Base-by-base conservation (phyloP, 2,888 invertebrate genomes). In the Aphelenchoides bicaudatus region DNA sequence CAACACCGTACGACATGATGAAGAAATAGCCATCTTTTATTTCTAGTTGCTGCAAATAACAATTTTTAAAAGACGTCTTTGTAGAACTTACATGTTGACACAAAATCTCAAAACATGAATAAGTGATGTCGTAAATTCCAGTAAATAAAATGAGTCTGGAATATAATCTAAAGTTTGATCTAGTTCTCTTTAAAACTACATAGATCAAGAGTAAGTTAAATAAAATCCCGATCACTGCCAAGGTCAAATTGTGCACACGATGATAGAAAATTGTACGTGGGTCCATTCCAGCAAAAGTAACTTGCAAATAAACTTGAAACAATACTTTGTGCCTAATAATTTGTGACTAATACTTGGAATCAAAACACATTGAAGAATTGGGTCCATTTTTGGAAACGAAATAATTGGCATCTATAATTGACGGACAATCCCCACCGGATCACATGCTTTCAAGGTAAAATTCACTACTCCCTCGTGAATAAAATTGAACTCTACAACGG, bases 1-100 rank as follows among this genome's bases (percentile, higher is more conserved):
- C 43, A n/a, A 43, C 23, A 10, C 43, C 43, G 43, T 43, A 43
- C 16, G 43, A 19, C 10, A 21, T 19, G 6, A 43, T 25, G 16
- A 43, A n/a, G 25, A 43, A 43, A n/a, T 21, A 19, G 10, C 43
- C n/a, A 34, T 10, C 34, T 34, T 10, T 34, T 10, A 34, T n/a
- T n/a, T 34, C n/a, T n/a, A 10, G 34, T 34, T 34, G 10, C 10
- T 10, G 10, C 34, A 34, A 10, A 34, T n/a, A 34, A 34, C 34
- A 13, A 34, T 34, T 13, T 13, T 13, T 16, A 34, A 13, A 34
- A 34, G 34, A 16, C 16, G 13, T 34, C 16, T 13, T 16, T 34
- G 13, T 13, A 34, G 16, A 34, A 34, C 34, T 34, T 16, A 34
- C 34, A n/a, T 43, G 43, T 43, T 43, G 43, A n/a, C 43, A 43